phyloP scores from a whole-genome alignment of 2,888 invertebrate species.

The Apotomis capreana region DNA sequence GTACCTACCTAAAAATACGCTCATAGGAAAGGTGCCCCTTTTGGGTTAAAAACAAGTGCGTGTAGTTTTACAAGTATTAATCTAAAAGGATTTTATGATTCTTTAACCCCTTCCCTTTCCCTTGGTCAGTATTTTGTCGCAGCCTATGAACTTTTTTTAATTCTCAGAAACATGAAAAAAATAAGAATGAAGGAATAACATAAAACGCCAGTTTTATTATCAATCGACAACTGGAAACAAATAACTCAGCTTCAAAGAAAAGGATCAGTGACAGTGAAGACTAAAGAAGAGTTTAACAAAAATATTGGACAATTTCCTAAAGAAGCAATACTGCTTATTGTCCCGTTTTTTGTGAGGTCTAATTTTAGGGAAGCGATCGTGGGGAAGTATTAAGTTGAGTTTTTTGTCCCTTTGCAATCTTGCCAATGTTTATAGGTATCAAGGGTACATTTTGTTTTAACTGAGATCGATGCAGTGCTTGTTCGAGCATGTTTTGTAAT shows the following conservation, averaged over 20 bases:
- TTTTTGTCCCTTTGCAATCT: background rate
- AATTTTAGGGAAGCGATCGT: conserved; percentile 17
- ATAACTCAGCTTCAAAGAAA: conserved; percentile 13
- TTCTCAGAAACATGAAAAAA: background rate
- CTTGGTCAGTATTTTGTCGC: no score
- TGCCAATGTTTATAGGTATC: background rate
- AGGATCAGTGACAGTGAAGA: conserved; percentile 15
- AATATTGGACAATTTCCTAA: conserved; percentile 3
- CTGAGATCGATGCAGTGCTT: conserved; percentile 7
- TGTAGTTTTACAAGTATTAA: no score
- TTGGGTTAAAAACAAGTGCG: no score
- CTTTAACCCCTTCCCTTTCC: no score
- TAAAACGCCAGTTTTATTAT: conserved; percentile 5
- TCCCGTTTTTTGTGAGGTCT: background rate
- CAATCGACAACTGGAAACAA: conserved; percentile 15
- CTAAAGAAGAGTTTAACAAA: conserved; percentile 10
- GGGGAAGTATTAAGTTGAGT: background rate
- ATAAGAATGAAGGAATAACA: conserved; percentile 1
- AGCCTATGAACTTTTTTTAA: background rate
- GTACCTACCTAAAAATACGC: no score
- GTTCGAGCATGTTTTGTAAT: conserved; percentile 1
- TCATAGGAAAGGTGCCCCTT: no score
- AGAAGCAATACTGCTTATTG: conserved; percentile 3
- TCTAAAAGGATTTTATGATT: no score
- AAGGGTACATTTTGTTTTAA: background rate